Evolutionary conservation across 2,113 vertebrate species (phyloP).

Genomic region (Pitta sordida): DNA sequence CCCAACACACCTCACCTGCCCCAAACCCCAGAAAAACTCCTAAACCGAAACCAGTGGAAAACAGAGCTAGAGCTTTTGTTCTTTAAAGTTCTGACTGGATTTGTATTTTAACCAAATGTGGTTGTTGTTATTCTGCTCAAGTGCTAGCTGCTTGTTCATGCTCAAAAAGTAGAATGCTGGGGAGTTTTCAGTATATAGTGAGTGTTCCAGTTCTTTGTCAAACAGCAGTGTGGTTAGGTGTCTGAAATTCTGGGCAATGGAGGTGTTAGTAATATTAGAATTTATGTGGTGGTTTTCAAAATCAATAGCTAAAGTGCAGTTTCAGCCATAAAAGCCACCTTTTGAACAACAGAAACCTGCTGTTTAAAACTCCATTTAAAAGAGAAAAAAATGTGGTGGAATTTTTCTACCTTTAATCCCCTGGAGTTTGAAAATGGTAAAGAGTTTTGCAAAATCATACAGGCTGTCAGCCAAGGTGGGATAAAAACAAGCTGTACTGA

Average conservation of each 20-base stretch:
- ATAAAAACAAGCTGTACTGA: background rate
- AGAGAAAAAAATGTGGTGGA: background rate
- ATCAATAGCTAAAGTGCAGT: background rate
- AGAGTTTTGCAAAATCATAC: background rate
- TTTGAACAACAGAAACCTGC: background rate
- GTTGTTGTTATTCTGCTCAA: background rate
- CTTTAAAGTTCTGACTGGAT: background rate
- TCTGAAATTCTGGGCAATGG: background rate
- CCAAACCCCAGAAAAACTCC: background rate
- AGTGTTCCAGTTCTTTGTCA: background rate
- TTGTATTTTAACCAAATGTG: background rate
- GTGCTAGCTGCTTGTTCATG: background rate
- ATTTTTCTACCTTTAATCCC: background rate
- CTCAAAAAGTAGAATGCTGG: background rate
- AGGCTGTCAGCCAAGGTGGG: background rate
- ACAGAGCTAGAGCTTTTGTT: background rate
- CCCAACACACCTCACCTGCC: background rate
- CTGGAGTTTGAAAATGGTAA: background rate
- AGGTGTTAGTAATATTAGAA: background rate
- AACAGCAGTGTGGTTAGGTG: background rate
- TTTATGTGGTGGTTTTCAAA: background rate
- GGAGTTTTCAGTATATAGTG: background rate
- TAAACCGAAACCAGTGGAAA: background rate
- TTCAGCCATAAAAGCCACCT: background rate
- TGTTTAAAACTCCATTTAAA: background rate